Conservation (phyloP, 2,113 vertebrate genomes). For the Entelurus aequoreus region DNA sequence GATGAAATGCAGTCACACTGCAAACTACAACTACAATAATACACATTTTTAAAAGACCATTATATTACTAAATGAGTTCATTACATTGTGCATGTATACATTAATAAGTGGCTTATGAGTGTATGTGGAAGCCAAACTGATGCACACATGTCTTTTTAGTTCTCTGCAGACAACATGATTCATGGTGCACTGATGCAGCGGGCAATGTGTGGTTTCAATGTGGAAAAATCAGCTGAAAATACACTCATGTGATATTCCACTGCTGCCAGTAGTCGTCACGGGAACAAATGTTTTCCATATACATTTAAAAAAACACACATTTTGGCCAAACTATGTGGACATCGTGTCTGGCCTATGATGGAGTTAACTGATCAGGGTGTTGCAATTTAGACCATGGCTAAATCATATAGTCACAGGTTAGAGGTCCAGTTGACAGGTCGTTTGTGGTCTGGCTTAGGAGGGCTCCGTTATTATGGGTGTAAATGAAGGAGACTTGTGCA, state of each 20-base stretch:
- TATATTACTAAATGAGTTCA: neutral
- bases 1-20: too few species aligned
- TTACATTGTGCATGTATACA: neutral
- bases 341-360: conserved; percentile 22
- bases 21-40: too few species aligned
- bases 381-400: conserved; percentile 20
- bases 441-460: conserved; percentile 35
- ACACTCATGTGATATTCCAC: conserved; percentile 30
- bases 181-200: conserved; percentile 29
- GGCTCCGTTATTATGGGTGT: conserved; percentile 33
- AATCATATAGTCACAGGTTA: conserved; percentile 46
- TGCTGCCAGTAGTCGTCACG: conserved; percentile 5
- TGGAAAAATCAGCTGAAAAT: conserved; percentile 41
- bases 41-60: too few species aligned
- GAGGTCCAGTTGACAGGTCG: conserved; percentile 45
- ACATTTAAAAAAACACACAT: neutral
- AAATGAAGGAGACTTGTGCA: conserved; percentile 36
- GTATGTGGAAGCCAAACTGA: neutral
- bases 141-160: conserved; percentile 1
- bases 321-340: conserved; percentile 12
- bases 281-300: conserved; percentile 27
- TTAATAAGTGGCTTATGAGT: neutral
- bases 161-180: conserved; percentile 30
- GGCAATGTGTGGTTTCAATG: neutral
- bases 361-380: conserved; percentile 32